These are phyloP conservation scores for Caenorhabditis panamensis DNA, from an alignment of 2,888 invertebrate genomes.

Conservation along the genomic window DNA sequence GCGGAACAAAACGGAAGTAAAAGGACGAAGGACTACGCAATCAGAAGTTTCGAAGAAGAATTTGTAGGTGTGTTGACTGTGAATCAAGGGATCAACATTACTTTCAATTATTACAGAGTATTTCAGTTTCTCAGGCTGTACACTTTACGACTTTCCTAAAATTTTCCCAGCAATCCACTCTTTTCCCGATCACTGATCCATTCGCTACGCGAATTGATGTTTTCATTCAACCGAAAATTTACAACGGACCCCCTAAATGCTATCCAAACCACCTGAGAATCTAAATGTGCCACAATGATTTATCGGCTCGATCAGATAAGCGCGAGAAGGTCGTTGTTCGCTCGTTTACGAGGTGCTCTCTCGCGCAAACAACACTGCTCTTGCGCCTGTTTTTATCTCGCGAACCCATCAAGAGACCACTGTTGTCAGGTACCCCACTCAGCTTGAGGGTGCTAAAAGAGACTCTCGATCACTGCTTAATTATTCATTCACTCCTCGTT, in stretches of 20 bases:
- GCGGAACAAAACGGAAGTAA: not conserved
- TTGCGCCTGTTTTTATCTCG: conserved; percentile 30
- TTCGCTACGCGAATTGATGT: not conserved
- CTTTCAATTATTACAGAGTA: no score
- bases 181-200: not conserved
- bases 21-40: not conserved
- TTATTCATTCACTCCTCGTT: conserved; percentile 49
- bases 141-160: no score
- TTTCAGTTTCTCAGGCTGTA: no score
- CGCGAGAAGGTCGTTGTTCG: conserved; percentile 1
- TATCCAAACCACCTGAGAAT: conserved; percentile 47
- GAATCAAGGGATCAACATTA: no score
- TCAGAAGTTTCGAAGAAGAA: conserved; percentile 1
- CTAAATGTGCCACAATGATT: conserved; percentile 57
- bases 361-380: conserved; percentile 39
- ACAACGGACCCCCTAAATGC: conserved; percentile 26
- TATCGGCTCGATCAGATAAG: conserved; percentile 56
- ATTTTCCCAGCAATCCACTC: not conserved
- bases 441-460: conserved; percentile 30
- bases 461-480: conserved; percentile 24
- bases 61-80: no score
- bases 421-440: conserved; percentile 38
- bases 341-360: conserved; percentile 29
- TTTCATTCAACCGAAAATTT: conserved; percentile 16
- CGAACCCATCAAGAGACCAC: conserved; percentile 33